Conservation (phyloP, 2,797 vertebrate species). For the Phataginus tetradactyla region DNA sequence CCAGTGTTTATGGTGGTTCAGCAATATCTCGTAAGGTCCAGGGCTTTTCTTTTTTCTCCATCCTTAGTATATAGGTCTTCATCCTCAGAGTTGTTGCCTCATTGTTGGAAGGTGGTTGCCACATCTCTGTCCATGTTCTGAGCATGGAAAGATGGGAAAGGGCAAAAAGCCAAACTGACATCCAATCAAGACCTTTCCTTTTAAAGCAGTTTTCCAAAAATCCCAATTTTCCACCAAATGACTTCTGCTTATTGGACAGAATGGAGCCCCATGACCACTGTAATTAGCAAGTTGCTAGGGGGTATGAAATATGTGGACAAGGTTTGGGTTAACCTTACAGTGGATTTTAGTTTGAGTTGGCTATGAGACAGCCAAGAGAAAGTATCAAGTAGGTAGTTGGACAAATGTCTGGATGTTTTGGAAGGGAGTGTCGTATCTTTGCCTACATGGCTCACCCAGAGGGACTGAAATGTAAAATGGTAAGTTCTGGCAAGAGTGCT, state of each 20-base stretch:
- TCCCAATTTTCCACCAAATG: neutral
- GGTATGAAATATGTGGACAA: neutral
- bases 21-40: neutral
- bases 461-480: neutral
- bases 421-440: neutral
- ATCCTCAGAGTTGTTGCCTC: neutral
- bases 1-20: neutral
- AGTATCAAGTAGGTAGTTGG: neutral
- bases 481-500: neutral
- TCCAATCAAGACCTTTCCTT: neutral
- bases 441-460: neutral
- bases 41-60: neutral
- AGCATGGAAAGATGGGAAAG: neutral
- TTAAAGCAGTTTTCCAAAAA: neutral
- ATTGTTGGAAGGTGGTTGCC: neutral
- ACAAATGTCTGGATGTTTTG: neutral
- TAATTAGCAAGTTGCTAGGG: neutral
- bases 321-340: neutral
- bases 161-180: neutral
- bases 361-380: neutral
- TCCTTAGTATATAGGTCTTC: neutral
- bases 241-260: neutral
- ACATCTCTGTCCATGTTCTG: neutral
- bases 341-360: neutral
- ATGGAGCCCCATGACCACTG: neutral